A percentile compares a stretch with the other conserved stretches of the same genome.
Conservation (phyloP, 1,140 invertebrate species). For the Drosophila nasuta region DNA sequence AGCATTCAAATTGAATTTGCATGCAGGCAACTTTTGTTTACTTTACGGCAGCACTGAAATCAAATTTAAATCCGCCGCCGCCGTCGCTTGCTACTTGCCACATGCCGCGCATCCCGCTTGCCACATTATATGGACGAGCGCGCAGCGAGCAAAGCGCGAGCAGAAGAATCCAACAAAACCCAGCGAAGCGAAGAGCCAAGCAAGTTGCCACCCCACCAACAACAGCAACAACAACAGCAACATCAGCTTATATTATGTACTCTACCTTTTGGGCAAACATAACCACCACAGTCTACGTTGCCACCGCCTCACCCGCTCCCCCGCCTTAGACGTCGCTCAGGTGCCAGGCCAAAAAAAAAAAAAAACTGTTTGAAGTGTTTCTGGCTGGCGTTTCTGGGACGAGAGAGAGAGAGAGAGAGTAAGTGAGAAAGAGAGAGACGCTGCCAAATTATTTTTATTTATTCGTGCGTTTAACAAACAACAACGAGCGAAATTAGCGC, state of each 20-base stretch:
- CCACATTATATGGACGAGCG: constrained; percentile 46
- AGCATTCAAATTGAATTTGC: constrained; percentile 83
- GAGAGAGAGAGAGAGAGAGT: too few relatives aligned
- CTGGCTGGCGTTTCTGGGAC: not conserved
- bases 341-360: constrained; percentile 37
- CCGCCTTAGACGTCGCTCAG: constrained; percentile 17
- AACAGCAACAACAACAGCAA: not conserved
- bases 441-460: constrained; percentile 78
- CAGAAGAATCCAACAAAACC: constrained; percentile 24
- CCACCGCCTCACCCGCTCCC: not conserved
- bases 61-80: constrained; percentile 50
- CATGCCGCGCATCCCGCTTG: too few relatives aligned
- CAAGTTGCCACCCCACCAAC: not conserved
- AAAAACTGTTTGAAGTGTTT: constrained; percentile 71
- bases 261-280: too few relatives aligned
- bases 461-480: constrained; percentile 69
- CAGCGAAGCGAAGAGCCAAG: constrained; percentile 11
- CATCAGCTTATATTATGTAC: too few relatives aligned
- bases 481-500: constrained; percentile 50
- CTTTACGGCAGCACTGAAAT: constrained; percentile 51
- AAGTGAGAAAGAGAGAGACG: not conserved
- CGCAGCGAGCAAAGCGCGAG: too few relatives aligned
- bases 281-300: too few relatives aligned
- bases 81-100: not conserved
- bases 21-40: constrained; percentile 79